Conservation (phyloP, 2,888 invertebrate genomes). For the Iselma pallidipennis region DNA sequence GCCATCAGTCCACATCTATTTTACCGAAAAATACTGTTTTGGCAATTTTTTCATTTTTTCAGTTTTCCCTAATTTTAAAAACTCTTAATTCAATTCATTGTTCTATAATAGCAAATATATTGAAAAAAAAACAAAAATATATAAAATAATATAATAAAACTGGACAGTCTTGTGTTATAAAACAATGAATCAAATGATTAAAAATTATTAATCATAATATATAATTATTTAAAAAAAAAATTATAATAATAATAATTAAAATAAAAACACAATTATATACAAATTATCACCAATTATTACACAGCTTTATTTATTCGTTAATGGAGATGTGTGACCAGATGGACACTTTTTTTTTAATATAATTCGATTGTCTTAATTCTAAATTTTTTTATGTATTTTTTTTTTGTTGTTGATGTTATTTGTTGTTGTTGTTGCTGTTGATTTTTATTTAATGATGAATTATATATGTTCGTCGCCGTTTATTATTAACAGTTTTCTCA, state of each 20-base stretch:
- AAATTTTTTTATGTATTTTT: conserved; percentile 5
- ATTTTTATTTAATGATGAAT: conserved; percentile 45
- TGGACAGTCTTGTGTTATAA: conserved; percentile 38
- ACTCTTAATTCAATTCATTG: conserved; percentile 19
- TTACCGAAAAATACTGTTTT: background rate
- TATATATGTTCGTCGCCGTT: conserved; percentile 47
- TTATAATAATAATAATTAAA: conserved; percentile 30
- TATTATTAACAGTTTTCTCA: conserved; percentile 48
- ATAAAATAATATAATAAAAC: conserved; percentile 14
- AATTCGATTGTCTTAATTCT: conserved; percentile 11
- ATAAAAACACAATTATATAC: conserved; percentile 39
- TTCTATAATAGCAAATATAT: conserved; percentile 13
- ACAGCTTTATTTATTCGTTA: conserved; percentile 41
- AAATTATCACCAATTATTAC: conserved; percentile 45
- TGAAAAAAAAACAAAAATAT: conserved; percentile 15
- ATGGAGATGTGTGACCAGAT: conserved; percentile 28
- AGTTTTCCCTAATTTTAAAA: conserved; percentile 14
- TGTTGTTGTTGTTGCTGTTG: too few relatives aligned
- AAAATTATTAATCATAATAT: too few relatives aligned
- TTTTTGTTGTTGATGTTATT: too few relatives aligned
- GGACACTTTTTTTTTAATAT: conserved; percentile 17
- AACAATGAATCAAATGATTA: conserved; percentile 27
- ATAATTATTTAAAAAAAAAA: too few relatives aligned
- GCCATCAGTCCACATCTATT: background rate
- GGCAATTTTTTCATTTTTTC: background rate